phyloP scores from a whole-genome alignment of 2,888 invertebrate species.

The Phengaris arion region DNA sequence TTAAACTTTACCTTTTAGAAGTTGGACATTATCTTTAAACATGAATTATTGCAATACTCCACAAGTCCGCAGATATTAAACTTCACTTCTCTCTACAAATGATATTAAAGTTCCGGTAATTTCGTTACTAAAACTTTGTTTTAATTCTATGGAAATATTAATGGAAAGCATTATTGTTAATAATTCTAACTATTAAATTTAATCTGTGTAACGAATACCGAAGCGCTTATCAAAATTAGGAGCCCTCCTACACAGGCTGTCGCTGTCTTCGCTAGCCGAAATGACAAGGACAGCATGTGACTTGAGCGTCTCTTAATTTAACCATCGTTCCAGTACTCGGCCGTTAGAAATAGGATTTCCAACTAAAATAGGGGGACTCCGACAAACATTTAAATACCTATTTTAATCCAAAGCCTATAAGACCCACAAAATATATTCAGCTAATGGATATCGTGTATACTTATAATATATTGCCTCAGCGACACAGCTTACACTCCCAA shows the following conservation, averaged over 20 bases:
- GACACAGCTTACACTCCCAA: neutral
- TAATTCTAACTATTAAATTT: neutral
- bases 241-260: no score
- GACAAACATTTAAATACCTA: no score
- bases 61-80: neutral
- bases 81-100: constrained; percentile 1
- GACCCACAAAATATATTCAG: neutral
- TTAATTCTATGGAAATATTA: neutral
- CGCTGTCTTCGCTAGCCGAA: no score
- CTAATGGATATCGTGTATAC: constrained; percentile 6
- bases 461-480: constrained; percentile 15
- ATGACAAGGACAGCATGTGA: no score
- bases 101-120: constrained; percentile 2
- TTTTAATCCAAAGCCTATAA: neutral
- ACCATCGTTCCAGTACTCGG: no score
- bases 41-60: constrained; percentile 18
- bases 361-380: no score
- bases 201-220: no score
- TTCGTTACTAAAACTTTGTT: constrained; percentile 16
- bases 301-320: no score
- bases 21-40: constrained; percentile 22
- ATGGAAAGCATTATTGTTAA: neutral
- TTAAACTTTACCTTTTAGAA: constrained; percentile 25
- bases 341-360: no score
- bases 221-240: no score